These are phyloP conservation scores for Calameuta filiformis DNA, from an alignment of 2,888 invertebrate species.

Conservation along the genomic window DNA sequence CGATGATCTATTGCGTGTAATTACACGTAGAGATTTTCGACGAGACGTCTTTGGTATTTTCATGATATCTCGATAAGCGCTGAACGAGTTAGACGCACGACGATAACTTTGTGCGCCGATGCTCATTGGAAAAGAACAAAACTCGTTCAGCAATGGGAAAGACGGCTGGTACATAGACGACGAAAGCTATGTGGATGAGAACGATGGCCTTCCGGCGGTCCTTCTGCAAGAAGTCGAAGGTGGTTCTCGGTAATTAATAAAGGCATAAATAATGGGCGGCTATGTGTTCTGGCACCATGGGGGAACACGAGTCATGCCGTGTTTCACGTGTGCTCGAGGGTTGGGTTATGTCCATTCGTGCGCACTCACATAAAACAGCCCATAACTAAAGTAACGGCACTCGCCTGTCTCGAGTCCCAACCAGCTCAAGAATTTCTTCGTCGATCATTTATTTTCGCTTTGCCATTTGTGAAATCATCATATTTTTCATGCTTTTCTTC, in stretches of 20 bases:
- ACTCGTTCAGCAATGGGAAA: neutral
- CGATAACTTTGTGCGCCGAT: neutral
- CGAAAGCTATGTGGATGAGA: neutral
- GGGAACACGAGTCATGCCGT: neutral
- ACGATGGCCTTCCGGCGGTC: neutral
- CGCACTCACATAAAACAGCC: slow-evolving; percentile 5
- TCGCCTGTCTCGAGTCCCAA: neutral
- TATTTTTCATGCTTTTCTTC: neutral
- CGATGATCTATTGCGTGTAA: neutral
- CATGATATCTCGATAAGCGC: neutral
- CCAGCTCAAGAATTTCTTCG: neutral
- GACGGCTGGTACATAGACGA: neutral
- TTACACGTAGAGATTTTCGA: neutral
- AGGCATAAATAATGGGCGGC: slow-evolving; percentile 3
- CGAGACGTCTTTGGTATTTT: neutral
- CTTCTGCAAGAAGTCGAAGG: neutral
- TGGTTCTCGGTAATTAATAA: slow-evolving; percentile 7
- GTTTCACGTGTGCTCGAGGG: neutral
- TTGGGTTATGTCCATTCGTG: neutral
- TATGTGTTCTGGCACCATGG: neutral
- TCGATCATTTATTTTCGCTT: neutral
- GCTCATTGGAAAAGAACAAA: neutral
- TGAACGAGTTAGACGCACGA: neutral
- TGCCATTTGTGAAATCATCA: neutral
- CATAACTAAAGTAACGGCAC: slow-evolving; percentile 15